Conservation (phyloP, 2,797 vertebrate species). For the Acanthis flammea region DNA sequence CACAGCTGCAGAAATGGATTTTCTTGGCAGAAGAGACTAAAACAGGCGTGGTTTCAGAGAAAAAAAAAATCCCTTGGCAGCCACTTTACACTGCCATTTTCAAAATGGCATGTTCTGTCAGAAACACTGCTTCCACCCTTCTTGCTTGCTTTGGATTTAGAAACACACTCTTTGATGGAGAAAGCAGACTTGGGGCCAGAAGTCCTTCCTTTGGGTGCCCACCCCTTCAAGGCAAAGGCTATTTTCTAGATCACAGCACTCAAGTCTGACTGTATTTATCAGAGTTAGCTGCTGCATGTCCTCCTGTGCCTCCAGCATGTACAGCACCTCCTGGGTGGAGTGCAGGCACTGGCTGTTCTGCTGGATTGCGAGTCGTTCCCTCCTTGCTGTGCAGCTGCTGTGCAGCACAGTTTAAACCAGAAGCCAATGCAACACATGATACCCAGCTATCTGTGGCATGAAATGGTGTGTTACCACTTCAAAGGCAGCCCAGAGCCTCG, state of each 20-base stretch:
- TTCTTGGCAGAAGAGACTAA: background rate
- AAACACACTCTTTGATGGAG: background rate
- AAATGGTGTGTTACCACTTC: background rate
- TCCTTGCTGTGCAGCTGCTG: background rate
- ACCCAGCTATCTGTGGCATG: background rate
- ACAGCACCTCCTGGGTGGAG: background rate
- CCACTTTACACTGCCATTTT: fast-evolving
- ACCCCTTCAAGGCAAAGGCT: background rate
- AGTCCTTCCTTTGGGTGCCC: background rate
- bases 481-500: background rate
- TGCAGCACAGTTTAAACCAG: background rate
- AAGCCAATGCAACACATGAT: background rate
- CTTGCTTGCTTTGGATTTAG: background rate
- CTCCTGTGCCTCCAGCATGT: background rate
- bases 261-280: background rate
- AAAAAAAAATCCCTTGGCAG: background rate
- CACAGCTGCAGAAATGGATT: background rate
- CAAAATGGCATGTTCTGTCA: background rate
- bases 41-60: background rate
- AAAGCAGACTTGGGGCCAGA: background rate
- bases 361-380: background rate
- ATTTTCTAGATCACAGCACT: background rate
- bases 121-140: background rate
- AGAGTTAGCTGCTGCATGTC: background rate
- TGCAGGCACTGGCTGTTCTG: background rate